A percentile compares a stretch with the other conserved stretches of the same genome.
phyloP scores from a whole-genome alignment of 2,113 vertebrate genomes.

The Strix aluco region DNA sequence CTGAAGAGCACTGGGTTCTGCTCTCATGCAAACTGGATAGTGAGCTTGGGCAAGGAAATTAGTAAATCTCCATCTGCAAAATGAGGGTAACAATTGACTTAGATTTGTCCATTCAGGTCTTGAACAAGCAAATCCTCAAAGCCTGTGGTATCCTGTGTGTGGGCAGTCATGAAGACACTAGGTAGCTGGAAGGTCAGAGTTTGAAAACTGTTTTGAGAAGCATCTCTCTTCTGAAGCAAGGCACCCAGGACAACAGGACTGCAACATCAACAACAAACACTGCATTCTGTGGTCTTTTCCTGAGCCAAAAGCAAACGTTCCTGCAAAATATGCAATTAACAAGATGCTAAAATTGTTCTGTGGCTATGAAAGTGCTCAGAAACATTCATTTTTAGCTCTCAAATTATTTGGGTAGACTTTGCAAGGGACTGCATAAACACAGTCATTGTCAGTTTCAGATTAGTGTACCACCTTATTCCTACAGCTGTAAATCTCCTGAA shows the following conservation, averaged over 20 bases:
- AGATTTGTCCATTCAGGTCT: background rate
- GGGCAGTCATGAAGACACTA: background rate
- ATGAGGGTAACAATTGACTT: background rate
- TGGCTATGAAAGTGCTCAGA: background rate
- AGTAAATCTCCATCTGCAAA: background rate
- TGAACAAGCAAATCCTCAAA: background rate
- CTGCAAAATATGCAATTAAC: slow-evolving; percentile 49
- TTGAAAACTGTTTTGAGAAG: background rate
- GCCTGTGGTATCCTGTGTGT: background rate
- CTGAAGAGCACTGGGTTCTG: background rate
- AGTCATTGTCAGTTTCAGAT: background rate
- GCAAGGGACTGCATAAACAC: slow-evolving; percentile 1
- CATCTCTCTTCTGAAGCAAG: background rate
- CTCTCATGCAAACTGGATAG: background rate
- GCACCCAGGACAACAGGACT: background rate
- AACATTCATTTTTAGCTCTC: slow-evolving; percentile 29
- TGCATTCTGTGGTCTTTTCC: slow-evolving; percentile 17
- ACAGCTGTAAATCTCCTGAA: background rate
- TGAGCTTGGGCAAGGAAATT: background rate
- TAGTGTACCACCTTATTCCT: background rate
- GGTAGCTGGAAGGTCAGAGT: background rate
- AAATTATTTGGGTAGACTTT: slow-evolving; percentile 19
- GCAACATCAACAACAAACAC: background rate
- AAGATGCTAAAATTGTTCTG: slow-evolving; percentile 47
- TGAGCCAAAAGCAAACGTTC: slow-evolving; percentile 39